Evolutionary conservation across 1,140 invertebrate species (phyloP), one percentile per base, ranked within the genome.

Genomic region (Bombus fervidus): DNA sequence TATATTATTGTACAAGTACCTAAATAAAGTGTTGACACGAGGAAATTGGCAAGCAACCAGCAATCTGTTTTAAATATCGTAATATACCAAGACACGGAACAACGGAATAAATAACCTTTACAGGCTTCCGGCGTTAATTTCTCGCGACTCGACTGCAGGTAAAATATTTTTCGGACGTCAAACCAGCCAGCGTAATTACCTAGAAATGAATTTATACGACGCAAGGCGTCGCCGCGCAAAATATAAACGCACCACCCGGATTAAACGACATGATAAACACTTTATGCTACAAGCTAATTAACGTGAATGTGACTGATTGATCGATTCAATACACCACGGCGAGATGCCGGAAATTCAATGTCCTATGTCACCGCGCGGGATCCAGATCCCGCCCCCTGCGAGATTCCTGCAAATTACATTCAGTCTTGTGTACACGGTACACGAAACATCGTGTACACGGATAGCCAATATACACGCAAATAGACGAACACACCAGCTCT

Each of bases 271-370:
- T 31, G 75, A 53, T 31, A 74, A 81, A 81, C 79, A 75, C 47
- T 81, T 74, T 68, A 75, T 34, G 59, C 47, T 53, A 47, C 71
- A 39, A 75, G 22, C 62, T 85, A 85, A 85, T 85, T 85, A 74
- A 79, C 79, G 71, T 25, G 84, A 81, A 81, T 34, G 62, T 47
- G 79, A 85, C 62, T 85, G 84, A 85, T 85, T 81, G 84, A 85
- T 85, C 84, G 71, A 75, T 85, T 81, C 84, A 74, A 81, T 85
- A 59, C 71, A 47, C 28, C 8, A 59, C 71, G 43, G 57, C n/a
- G 78, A 85, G 84, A 81, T 68, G 64, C 71, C 84, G 84, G 84
- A 75, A 81, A 85, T 85, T 85, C 84, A 81, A 81, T 85, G 79
- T 85, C 78, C 47, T 85, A 80, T 75, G 84, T 85, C 84, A 62